phyloP scores from a whole-genome alignment of 2,888 invertebrate genomes.

The Acanthopleura granulata region DNA sequence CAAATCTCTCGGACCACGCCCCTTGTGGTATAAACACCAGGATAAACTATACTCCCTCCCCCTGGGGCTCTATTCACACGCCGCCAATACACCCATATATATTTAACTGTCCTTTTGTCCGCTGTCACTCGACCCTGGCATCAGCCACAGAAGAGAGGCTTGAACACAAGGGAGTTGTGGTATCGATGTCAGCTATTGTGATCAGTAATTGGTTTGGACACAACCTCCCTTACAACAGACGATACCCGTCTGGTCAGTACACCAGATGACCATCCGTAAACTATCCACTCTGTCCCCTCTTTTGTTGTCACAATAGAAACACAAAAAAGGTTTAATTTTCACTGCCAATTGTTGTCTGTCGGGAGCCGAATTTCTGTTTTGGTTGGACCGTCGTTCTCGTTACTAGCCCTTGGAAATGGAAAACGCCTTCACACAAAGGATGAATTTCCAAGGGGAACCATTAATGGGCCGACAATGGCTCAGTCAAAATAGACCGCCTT shows the following conservation, averaged over 20 bases:
- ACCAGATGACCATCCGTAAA: conserved; percentile 12
- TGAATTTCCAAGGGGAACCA: not conserved
- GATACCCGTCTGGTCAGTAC: not conserved
- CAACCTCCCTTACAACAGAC: too few relatives aligned
- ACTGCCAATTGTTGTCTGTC: not conserved
- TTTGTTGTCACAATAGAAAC: not conserved
- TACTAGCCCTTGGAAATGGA: not conserved
- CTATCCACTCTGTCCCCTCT: not conserved
- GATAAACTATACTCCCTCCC: too few relatives aligned
- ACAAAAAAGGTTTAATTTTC: not conserved
- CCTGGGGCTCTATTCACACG: too few relatives aligned
- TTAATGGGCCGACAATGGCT: not conserved
- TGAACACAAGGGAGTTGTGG: not conserved
- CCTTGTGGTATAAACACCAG: too few relatives aligned
- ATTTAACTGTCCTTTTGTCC: not conserved
- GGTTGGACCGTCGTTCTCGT: not conserved
- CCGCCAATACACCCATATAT: too few relatives aligned
- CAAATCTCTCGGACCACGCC: too few relatives aligned
- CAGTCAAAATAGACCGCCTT: not conserved
- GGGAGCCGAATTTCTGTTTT: not conserved
- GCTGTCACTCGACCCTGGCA: not conserved
- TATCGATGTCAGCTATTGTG: not conserved
- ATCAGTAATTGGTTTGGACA: not conserved
- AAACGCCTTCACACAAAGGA: not conserved
- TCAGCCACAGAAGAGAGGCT: not conserved